phyloP scores from a whole-genome alignment of 2,797 vertebrate genomes.

The Myiotriccus ornatus region DNA sequence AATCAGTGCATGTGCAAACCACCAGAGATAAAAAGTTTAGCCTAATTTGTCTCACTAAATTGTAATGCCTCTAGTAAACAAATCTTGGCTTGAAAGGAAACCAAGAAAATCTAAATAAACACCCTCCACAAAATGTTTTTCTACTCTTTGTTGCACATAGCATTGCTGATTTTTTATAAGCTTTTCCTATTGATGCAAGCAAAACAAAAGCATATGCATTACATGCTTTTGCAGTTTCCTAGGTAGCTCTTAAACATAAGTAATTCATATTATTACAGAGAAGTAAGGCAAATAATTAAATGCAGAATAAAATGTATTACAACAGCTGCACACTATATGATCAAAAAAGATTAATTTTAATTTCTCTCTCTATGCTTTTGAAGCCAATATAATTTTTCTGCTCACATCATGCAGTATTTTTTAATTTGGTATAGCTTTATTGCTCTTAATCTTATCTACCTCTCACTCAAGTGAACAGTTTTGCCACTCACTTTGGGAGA shows the following conservation, averaged over 20 bases:
- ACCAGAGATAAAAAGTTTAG: conserved; percentile 86
- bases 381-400: background rate
- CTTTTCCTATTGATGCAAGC: background rate
- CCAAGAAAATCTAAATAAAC: conserved; percentile 74
- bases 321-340: background rate
- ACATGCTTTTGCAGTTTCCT: background rate
- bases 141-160: background rate
- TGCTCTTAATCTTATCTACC: conserved; percentile 13
- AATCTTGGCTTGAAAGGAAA: conserved; percentile 76
- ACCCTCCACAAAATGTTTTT: conserved; percentile 48
- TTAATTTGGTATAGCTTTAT: background rate
- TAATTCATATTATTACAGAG: background rate
- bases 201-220: background rate
- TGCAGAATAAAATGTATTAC: background rate
- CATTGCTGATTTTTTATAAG: background rate
- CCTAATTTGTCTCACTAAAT: conserved; percentile 86
- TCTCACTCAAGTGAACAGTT: conserved; percentile 1
- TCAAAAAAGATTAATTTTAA: background rate
- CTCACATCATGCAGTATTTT: background rate
- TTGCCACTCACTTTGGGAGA: conserved; percentile 10
- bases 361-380: background rate
- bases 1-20: conserved; percentile 84
- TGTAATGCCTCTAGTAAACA: conserved; percentile 81
- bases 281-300: background rate
- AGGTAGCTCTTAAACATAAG: background rate